phyloP scores from a whole-genome alignment of 2,888 invertebrate genomes.

The Drosophila diplacantha region DNA sequence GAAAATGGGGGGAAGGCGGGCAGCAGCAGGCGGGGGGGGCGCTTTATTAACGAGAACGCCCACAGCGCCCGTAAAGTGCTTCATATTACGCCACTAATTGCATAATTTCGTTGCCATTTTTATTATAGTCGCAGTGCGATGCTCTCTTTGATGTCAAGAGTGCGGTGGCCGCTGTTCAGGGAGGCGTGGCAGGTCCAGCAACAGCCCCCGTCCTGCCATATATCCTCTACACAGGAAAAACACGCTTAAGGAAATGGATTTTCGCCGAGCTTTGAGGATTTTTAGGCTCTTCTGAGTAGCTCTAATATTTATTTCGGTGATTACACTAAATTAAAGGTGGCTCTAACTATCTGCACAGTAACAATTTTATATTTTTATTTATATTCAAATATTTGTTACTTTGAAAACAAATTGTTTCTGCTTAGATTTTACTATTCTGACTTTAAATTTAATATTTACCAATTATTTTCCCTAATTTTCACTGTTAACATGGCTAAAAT shows the following conservation, averaged over 20 bases:
- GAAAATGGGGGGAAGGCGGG: constrained; percentile 1
- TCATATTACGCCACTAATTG: constrained; percentile 71
- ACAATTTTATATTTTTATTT: neutral
- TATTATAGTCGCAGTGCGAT: constrained; percentile 56
- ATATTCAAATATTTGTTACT: too few species aligned
- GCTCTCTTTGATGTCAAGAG: constrained; percentile 60
- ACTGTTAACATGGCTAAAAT: neutral
- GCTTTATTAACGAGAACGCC: constrained; percentile 65
- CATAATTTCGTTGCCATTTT: constrained; percentile 70
- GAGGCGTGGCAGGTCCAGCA: constrained; percentile 6
- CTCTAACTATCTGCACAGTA: neutral
- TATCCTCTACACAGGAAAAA: constrained; percentile 1
- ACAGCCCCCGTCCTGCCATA: constrained; percentile 1
- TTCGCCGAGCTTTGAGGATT: too few species aligned
- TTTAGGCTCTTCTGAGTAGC: neutral
- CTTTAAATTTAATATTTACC: neutral
- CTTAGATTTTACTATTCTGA: too few species aligned
- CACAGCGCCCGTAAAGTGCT: constrained; percentile 71
- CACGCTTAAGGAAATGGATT: neutral
- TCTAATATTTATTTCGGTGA: neutral
- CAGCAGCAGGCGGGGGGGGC: too few species aligned
- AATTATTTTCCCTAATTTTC: neutral
- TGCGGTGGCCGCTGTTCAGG: constrained; percentile 21
- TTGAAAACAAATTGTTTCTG: too few species aligned
- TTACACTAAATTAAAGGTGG: neutral